Evolutionary conservation across 2,113 vertebrate species (phyloP).

Genomic region (Pseudorasbora parva): DNA sequence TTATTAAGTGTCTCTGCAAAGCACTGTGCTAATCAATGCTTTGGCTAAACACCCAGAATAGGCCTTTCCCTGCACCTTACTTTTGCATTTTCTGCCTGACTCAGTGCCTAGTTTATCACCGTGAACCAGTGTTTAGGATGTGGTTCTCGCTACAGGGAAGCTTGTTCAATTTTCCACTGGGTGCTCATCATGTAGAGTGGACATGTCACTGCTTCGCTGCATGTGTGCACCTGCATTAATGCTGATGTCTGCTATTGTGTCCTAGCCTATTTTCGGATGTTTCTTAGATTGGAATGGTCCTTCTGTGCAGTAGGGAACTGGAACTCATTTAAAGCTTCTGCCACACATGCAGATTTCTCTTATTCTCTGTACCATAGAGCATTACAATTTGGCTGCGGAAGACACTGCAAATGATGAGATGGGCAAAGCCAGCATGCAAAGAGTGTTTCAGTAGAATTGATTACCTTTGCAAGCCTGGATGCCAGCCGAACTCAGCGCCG

Average conservation of each 20-base stretch:
- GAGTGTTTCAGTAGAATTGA: conserved; percentile 53
- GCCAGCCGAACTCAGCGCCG: too few species aligned
- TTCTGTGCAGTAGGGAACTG: conserved; percentile 27
- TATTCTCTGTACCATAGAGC: neutral
- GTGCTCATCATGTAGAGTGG: neutral
- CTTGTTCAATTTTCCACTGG: neutral
- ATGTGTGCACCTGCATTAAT: conserved; percentile 44
- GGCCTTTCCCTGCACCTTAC: neutral
- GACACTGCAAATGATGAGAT: neutral
- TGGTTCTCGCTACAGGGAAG: neutral
- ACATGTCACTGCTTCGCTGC: conserved; percentile 36
- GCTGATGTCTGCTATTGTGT: conserved; percentile 30
- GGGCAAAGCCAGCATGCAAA: neutral
- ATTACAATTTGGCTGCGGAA: neutral
- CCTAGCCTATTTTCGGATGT: conserved; percentile 31
- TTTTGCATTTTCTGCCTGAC: conserved; percentile 3
- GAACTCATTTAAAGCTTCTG: conserved; percentile 45
- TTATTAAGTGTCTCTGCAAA: conserved; percentile 34
- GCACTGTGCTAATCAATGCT: conserved; percentile 19
- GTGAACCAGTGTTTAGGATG: conserved; percentile 1
- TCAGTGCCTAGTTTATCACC: neutral
- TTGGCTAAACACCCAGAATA: conserved; percentile 25
- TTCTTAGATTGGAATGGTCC: conserved; percentile 19
- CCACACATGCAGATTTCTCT: conserved; percentile 57
- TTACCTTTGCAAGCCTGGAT: conserved; percentile 48